phyloP scores from a whole-genome alignment of 2,113 vertebrate species.

The Tapirus terrestris region DNA sequence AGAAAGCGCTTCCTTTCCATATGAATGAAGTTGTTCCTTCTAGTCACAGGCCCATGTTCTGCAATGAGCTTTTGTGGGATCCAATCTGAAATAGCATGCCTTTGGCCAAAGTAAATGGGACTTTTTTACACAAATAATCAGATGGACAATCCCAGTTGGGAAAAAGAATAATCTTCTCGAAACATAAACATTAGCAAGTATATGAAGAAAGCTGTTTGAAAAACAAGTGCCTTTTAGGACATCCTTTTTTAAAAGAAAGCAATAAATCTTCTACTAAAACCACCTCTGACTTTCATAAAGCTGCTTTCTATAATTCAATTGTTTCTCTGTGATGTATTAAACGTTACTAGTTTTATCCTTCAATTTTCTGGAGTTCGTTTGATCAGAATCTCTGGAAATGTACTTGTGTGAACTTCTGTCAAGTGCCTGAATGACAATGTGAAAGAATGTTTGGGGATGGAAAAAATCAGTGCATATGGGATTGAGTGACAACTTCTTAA shows the following conservation, averaged over 20 bases:
- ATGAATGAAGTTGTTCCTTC: fast-evolving
- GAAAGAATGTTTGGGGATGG: slow-evolving; percentile 18
- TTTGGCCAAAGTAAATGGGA: slow-evolving; percentile 17
- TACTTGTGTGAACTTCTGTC: background rate
- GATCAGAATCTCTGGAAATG: background rate
- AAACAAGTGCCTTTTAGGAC: background rate
- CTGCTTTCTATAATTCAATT: background rate
- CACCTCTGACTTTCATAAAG: background rate
- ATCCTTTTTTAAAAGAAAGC: slow-evolving; percentile 21
- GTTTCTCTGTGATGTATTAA: background rate
- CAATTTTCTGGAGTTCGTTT: background rate
- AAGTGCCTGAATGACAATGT: slow-evolving; percentile 39
- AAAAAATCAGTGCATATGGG: slow-evolving; percentile 52
- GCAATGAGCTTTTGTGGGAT: background rate
- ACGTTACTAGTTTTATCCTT: background rate
- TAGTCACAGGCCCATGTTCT: background rate
- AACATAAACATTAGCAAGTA: slow-evolving; percentile 24
- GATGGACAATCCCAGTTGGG: slow-evolving; percentile 52
- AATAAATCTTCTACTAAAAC: fast-evolving
- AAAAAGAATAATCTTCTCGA: slow-evolving; percentile 66
- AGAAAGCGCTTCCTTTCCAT: background rate
- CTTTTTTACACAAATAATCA: background rate
- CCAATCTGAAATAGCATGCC: background rate
- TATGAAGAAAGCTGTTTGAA: slow-evolving; percentile 14
- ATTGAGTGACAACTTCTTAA: slow-evolving; percentile 62